Evolutionary conservation across 2,113 vertebrate genomes (phyloP).

Genomic region (Brachyistius frenatus): DNA sequence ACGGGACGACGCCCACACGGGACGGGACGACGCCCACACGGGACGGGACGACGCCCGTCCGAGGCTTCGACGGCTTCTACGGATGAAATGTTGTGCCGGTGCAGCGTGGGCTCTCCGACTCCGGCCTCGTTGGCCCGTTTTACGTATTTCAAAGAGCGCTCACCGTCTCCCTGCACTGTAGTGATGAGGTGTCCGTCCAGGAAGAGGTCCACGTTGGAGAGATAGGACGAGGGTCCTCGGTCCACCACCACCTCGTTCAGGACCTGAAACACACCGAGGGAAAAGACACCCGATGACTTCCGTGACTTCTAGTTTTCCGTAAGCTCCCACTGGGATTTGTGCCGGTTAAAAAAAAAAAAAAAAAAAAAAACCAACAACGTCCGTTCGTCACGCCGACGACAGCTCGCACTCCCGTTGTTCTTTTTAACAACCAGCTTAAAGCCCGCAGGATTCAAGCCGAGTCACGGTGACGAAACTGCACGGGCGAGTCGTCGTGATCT

Average conservation of each 20-base stretch:
- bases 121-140: no score
- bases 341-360: background rate
- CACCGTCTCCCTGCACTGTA: constrained; percentile 88
- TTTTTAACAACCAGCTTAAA: constrained; percentile 15
- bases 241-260: constrained; percentile 89
- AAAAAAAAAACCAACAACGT: no score
- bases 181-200: constrained; percentile 88
- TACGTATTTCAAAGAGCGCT: constrained; percentile 26
- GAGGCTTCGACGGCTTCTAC: background rate
- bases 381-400: no score
- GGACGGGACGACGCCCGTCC: background rate
- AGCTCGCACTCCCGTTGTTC: no score
- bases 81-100: no score
- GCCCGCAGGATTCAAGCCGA: background rate
- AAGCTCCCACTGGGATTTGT: background rate
- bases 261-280: constrained; percentile 72
- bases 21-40: background rate
- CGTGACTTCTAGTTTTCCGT: background rate
- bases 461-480: background rate
- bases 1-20: background rate
- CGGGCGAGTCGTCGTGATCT: background rate
- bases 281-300: background rate
- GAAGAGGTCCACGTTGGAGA: constrained; percentile 88
- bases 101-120: no score
- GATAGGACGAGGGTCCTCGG: constrained; percentile 87